Evolutionary conservation across 2,113 vertebrate genomes (phyloP).

Genomic region (Heterotis niloticus): DNA sequence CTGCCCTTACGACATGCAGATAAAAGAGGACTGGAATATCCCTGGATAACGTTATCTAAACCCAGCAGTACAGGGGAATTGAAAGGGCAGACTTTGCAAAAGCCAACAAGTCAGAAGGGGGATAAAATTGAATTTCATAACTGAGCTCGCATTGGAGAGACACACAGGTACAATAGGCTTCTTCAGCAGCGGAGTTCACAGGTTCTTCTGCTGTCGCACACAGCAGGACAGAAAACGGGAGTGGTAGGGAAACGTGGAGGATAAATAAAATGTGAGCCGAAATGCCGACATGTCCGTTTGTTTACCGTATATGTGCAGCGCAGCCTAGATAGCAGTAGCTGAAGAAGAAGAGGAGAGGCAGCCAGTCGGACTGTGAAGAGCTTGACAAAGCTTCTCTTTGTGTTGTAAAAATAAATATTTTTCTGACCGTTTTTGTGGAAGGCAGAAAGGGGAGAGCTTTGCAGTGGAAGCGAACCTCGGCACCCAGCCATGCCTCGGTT

Average conservation of each 20-base stretch:
- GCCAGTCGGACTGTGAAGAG: neutral
- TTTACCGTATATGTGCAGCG: neutral
- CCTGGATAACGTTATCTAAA: conserved; percentile 59
- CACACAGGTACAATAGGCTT: conserved; percentile 19
- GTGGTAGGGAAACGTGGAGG: neutral
- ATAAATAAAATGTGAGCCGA: conserved; percentile 5
- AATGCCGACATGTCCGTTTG: neutral
- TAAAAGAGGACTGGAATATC: conserved; percentile 49
- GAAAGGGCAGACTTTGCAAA: conserved; percentile 45
- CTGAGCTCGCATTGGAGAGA: conserved; percentile 24
- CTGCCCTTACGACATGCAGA: conserved; percentile 51
- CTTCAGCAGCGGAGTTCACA: neutral
- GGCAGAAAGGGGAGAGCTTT: conserved; percentile 61
- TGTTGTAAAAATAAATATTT: conserved; percentile 63
- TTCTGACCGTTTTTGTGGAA: conserved; percentile 73
- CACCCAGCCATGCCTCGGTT: conserved; percentile 66
- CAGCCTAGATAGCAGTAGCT: neutral
- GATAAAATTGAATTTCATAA: conserved; percentile 43
- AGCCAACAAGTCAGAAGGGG: conserved; percentile 40
- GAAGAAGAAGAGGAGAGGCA: neutral
- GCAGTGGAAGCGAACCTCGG: conserved; percentile 72
- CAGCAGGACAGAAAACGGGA: neutral
- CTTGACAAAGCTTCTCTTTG: conserved; percentile 72
- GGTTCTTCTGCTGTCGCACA: neutral
- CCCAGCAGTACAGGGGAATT: conserved; percentile 41